These are phyloP conservation scores for Hipparchia sbordonii DNA, from an alignment of 2,888 invertebrate genomes.

Conservation along the genomic window DNA sequence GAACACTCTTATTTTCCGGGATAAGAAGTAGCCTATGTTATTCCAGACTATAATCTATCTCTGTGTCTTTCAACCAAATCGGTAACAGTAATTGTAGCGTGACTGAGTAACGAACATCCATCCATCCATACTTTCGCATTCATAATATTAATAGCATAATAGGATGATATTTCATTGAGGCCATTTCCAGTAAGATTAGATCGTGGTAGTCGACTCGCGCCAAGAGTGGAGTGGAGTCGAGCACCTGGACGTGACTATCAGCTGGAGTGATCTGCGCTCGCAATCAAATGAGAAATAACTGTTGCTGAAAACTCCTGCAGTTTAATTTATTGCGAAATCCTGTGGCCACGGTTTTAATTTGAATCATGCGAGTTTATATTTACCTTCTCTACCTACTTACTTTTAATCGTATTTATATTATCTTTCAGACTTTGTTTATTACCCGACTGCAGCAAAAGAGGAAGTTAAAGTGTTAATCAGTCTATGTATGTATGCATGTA, in stretches of 20 bases:
- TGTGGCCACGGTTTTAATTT: constrained; percentile 6
- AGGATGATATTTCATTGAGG: neutral
- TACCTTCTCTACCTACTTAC: neutral
- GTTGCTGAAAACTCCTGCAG: constrained; percentile 11
- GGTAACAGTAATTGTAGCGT: too few species aligned
- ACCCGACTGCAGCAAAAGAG: too few species aligned
- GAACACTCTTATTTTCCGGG: too few species aligned
- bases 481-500: too few species aligned
- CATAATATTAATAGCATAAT: too few species aligned
- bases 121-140: too few species aligned
- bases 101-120: too few species aligned
- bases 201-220: constrained; percentile 27
- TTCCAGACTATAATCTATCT: too few species aligned
- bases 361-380: neutral
- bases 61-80: too few species aligned
- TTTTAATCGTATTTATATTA: too few species aligned
- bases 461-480: too few species aligned
- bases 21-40: too few species aligned
- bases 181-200: constrained; percentile 25
- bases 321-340: constrained; percentile 10
- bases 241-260: constrained; percentile 72
- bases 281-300: constrained; percentile 36
- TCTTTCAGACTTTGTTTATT: neutral
- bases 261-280: constrained; percentile 43
- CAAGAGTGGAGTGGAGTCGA: constrained; percentile 60